phyloP scores from a whole-genome alignment of 2,888 invertebrate genomes.

The Zonitis immaculata region DNA sequence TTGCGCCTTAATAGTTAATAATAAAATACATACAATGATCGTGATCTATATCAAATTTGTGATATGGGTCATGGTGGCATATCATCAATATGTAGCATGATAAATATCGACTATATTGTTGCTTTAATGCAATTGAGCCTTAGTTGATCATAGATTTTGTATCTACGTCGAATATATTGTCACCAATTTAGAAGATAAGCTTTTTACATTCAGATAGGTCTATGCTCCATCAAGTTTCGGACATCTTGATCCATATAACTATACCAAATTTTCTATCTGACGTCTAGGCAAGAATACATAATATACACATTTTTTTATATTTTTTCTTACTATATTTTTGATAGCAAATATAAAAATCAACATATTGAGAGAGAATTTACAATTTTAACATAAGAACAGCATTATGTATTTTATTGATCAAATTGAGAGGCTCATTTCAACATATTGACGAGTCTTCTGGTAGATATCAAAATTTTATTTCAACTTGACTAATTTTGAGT shows the following conservation, averaged over 20 bases:
- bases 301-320: background rate
- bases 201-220: background rate
- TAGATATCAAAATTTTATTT: background rate
- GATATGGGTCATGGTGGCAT: no score
- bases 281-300: background rate
- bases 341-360: no score
- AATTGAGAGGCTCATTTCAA: background rate
- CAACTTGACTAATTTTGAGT: background rate
- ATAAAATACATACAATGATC: no score
- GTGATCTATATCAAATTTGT: no score
- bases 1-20: no score
- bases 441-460: background rate
- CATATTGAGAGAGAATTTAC: no score
- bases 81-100: no score
- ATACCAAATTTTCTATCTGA: background rate
- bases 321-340: no score
- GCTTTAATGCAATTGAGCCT: no score
- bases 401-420: background rate
- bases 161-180: background rate
- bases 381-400: no score
- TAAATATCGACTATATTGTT: no score
- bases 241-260: slow-evolving; percentile 4
- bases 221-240: background rate
- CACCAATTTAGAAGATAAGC: background rate
- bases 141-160: no score